Percentiles rank a stretch among this genome's conserved stretches.
These are phyloP conservation scores for Oegoconia quadripuncta DNA, from an alignment of 2,888 invertebrate species.

Conservation along the genomic window DNA sequence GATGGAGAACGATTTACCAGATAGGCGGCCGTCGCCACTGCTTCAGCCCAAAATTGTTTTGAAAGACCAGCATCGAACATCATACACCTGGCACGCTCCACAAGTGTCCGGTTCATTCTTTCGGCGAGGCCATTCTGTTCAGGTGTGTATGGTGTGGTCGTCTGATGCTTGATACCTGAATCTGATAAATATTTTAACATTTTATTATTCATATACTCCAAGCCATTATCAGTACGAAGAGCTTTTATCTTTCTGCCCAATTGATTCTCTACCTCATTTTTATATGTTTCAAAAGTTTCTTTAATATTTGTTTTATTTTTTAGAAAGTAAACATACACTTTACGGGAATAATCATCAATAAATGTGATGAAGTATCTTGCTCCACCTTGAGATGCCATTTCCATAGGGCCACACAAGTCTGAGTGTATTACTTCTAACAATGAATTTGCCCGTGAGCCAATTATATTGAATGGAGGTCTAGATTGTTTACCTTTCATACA, in stretches of 20 bases:
- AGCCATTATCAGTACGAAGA: slow-evolving; percentile 10
- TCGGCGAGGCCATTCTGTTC: slow-evolving; percentile 35
- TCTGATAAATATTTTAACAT: slow-evolving; percentile 8
- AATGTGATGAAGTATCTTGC: slow-evolving; percentile 16
- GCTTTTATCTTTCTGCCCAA: slow-evolving; percentile 8
- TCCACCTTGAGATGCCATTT: slow-evolving; percentile 13
- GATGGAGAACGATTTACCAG: slow-evolving; percentile 4
- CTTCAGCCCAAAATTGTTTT: slow-evolving; percentile 12
- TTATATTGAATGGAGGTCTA: slow-evolving; percentile 10
- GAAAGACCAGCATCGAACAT: slow-evolving; percentile 1
- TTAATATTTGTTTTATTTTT: slow-evolving; percentile 10
- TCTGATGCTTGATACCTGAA: slow-evolving; percentile 27
- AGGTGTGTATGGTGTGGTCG: slow-evolving; percentile 27
- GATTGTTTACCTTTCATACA: slow-evolving; percentile 17
- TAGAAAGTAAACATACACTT: slow-evolving; percentile 14
- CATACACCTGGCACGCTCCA: slow-evolving; percentile 14
- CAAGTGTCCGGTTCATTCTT: slow-evolving; percentile 13
- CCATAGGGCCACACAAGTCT: slow-evolving; percentile 38
- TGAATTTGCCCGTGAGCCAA: slow-evolving; percentile 14
- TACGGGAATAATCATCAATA: slow-evolving; percentile 15
- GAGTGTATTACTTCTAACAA: slow-evolving; percentile 36
- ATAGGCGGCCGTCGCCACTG: slow-evolving; percentile 12
- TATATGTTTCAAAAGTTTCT: slow-evolving; percentile 8
- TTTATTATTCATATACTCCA: slow-evolving; percentile 8
- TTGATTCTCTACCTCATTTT: slow-evolving; percentile 5